Conservation (phyloP, 2,888 invertebrate genomes). For the Eudemis profundana region DNA sequence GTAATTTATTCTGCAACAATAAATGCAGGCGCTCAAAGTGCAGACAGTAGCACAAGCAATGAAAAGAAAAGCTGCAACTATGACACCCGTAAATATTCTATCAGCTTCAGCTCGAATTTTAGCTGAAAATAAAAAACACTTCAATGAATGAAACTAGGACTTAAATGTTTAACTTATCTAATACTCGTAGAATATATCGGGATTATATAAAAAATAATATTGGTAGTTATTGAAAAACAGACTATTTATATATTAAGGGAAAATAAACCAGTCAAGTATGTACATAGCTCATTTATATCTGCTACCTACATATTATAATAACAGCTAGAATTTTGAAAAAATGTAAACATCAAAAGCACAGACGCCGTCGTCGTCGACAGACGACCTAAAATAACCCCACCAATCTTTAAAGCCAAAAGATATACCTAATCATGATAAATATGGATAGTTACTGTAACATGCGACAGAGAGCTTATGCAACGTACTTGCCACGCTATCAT, state of each 20-base stretch:
- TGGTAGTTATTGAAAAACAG: too few relatives aligned
- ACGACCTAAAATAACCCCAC: too few relatives aligned
- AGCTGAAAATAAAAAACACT: slow-evolving; percentile 57
- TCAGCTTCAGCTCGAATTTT: slow-evolving; percentile 62
- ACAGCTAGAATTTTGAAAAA: neutral
- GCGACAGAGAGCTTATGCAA: slow-evolving; percentile 24
- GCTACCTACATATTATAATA: neutral
- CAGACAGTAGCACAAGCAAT: slow-evolving; percentile 62
- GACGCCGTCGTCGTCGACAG: too few relatives aligned
- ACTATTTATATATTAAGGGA: neutral
- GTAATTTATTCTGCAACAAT: slow-evolving; percentile 71
- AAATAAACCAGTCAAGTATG: slow-evolving; percentile 8
- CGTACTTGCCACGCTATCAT: slow-evolving; percentile 58
- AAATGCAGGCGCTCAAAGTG: slow-evolving; percentile 63
- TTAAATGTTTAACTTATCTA: neutral
- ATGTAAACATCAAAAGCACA: neutral
- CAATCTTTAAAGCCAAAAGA: neutral
- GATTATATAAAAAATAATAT: too few relatives aligned
- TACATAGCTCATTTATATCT: slow-evolving; percentile 8
- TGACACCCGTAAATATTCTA: slow-evolving; percentile 63
- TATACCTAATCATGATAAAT: neutral
- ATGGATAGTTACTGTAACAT: neutral
- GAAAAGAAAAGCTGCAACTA: slow-evolving; percentile 64
- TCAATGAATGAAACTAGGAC: slow-evolving; percentile 16
- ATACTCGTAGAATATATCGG: too few relatives aligned